phyloP scores from a whole-genome alignment of 2,113 vertebrate genomes.

The Nothoprocta perdicaria region DNA sequence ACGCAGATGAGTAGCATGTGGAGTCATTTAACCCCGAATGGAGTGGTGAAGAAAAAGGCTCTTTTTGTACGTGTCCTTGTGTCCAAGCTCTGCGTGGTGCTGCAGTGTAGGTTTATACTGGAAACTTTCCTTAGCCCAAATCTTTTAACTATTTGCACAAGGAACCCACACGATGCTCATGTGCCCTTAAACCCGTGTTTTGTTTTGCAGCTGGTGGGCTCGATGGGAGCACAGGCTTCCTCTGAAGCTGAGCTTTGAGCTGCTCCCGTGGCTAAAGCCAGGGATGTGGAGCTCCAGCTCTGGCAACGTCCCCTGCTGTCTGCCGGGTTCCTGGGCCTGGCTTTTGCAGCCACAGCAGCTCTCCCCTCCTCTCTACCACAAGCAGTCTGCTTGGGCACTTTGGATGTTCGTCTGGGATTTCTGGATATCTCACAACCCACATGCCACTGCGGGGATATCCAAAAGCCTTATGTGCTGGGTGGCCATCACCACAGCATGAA shows the following conservation, averaged over 20 bases:
- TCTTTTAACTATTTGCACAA: not conserved
- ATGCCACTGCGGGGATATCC: not conserved
- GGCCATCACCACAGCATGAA: not conserved
- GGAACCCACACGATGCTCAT: not conserved
- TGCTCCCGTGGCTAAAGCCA: not conserved
- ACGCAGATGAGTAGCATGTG: not conserved
- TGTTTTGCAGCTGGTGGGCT: not conserved
- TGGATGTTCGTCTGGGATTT: not conserved
- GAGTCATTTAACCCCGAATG: not conserved
- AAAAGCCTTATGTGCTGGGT: not conserved
- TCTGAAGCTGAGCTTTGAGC: not conserved
- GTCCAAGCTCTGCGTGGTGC: not conserved
- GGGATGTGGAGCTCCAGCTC: not conserved
- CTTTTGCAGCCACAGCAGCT: not conserved
- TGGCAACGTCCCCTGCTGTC: not conserved
- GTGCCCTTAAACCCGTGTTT: not conserved
- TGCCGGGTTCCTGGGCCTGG: not conserved
- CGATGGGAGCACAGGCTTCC: not conserved
- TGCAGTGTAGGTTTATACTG: not conserved
- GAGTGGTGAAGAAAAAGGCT: not conserved
- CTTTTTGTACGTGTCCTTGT: fast-evolving
- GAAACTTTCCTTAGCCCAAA: not conserved
- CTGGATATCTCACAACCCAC: not conserved
- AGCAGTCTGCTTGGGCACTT: not conserved
- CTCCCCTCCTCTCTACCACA: not conserved